Evolutionary conservation across 2,113 vertebrate genomes (phyloP).

Genomic region (Eptesicus fuscus): DNA sequence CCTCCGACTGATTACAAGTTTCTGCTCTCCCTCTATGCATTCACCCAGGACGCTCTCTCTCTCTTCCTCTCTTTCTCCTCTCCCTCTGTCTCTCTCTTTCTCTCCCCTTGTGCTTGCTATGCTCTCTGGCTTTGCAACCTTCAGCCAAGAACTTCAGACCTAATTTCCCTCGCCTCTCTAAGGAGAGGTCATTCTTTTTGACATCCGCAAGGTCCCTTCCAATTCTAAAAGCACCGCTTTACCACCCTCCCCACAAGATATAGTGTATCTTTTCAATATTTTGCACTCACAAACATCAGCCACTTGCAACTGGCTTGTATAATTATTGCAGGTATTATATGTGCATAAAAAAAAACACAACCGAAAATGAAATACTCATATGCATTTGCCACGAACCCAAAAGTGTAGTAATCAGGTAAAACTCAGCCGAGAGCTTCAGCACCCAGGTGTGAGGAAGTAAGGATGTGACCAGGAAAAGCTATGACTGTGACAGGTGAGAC

Average conservation of each 20-base stretch:
- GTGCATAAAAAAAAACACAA: background rate
- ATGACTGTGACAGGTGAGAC: no score
- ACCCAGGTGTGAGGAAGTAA: background rate
- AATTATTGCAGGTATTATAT: background rate
- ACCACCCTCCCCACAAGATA: fast-evolving
- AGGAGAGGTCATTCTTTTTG: no score
- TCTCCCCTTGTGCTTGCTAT: fast-evolving
- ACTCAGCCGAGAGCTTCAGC: background rate
- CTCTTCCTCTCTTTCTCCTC: fast-evolving
- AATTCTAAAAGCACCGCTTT: background rate
- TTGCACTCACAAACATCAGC: background rate
- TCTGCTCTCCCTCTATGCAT: background rate
- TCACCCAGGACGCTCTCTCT: background rate
- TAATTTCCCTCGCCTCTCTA: background rate
- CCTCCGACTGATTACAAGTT: fast-evolving
- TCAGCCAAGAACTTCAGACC: background rate
- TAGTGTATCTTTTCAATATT: background rate
- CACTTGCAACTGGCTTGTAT: background rate
- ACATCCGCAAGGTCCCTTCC: no score
- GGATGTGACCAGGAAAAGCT: background rate
- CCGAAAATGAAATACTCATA: background rate
- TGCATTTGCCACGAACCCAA: background rate
- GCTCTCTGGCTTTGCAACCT: background rate
- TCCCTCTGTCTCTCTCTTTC: background rate
- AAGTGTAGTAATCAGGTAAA: background rate